Conservation (phyloP, 2,113 vertebrate species). For the Myrmecophaga tridactyla region DNA sequence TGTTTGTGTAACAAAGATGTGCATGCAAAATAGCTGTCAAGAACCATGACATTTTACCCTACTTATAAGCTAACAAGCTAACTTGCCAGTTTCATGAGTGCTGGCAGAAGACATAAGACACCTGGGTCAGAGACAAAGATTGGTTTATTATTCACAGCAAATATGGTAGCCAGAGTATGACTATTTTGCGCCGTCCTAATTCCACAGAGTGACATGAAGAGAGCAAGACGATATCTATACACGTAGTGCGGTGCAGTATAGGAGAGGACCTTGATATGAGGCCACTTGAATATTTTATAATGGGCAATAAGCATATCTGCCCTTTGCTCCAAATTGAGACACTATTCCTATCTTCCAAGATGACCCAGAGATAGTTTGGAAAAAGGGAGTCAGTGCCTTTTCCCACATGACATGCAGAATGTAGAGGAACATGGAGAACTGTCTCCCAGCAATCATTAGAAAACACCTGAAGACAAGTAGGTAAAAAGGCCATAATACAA, state of each 20-base stretch:
- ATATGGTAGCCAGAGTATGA: background rate
- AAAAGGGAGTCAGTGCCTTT: background rate
- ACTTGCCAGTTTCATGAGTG: background rate
- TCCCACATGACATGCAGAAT: background rate
- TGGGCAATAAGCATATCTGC: background rate
- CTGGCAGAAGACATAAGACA: background rate
- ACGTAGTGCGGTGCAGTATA: background rate
- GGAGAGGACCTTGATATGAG: background rate
- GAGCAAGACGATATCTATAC: background rate
- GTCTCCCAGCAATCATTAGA: background rate
- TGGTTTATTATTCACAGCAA: background rate
- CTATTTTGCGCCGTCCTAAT: background rate
- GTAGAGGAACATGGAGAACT: background rate
- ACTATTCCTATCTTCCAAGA: background rate
- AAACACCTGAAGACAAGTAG: background rate
- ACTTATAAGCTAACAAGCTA: background rate
- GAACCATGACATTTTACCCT: background rate
- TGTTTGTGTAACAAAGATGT: background rate
- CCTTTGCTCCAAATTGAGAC: background rate
- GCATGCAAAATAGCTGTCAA: background rate
- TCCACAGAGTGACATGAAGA: background rate
- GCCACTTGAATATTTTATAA: background rate
- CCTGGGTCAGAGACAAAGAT: background rate
- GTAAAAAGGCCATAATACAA: background rate
- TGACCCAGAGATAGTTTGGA: background rate